Conservation (phyloP, 2,113 vertebrate genomes). For the Coracopsis vasa region DNA sequence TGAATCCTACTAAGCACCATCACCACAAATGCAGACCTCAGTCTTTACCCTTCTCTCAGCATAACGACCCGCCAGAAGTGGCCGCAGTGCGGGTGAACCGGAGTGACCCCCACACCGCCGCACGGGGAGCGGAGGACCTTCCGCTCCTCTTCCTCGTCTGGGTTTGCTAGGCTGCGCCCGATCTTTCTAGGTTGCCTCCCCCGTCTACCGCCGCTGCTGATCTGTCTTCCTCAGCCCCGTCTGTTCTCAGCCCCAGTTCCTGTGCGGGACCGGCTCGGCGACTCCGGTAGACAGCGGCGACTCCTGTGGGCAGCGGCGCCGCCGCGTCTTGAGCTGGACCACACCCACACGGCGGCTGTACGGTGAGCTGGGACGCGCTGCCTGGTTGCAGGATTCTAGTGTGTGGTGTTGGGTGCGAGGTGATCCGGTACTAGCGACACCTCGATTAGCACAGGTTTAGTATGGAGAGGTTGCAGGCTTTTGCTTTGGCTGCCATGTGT, state of each 20-base stretch:
- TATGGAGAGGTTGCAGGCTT: not conserved
- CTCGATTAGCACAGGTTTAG: accelerated
- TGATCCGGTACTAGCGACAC: accelerated
- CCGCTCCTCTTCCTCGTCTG: accelerated
- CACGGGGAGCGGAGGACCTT: no score
- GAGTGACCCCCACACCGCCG: not conserved
- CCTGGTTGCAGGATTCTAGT: not conserved
- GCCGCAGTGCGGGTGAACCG: accelerated
- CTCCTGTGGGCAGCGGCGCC: no score
- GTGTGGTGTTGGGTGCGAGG: not conserved
- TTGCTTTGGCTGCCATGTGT: not conserved
- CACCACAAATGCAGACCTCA: accelerated
- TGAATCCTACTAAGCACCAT: not conserved
- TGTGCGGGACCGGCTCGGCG: not conserved
- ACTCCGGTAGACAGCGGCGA: no score
- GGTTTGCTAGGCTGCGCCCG: accelerated
- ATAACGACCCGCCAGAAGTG: no score
- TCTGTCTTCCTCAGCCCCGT: no score
- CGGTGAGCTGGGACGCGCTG: not conserved
- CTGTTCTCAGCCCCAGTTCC: not conserved
- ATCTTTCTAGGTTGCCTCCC: accelerated
- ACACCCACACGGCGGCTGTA: no score
- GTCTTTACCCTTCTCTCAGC: no score
- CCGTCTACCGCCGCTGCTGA: not conserved
- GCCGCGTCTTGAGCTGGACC: no score